A percentile compares a stretch with the other conserved stretches of the same genome.
Evolutionary conservation across 2,797 vertebrate genomes (phyloP).

Genomic region (Champsocephalus esox): DNA sequence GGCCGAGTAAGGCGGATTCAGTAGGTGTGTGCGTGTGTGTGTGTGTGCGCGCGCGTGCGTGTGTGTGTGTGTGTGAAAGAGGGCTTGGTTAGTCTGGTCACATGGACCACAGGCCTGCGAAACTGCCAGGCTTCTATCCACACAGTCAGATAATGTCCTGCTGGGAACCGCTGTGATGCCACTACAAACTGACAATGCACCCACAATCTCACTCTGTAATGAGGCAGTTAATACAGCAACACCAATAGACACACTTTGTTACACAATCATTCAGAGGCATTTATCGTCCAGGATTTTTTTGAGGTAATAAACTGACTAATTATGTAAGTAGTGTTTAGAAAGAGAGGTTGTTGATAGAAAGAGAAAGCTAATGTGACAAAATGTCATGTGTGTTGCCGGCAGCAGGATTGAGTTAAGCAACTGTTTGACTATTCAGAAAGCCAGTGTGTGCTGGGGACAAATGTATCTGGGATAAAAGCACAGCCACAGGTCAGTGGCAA

Average conservation of each 20-base stretch:
- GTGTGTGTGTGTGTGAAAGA: constrained; percentile 17
- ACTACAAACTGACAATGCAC: constrained; percentile 40
- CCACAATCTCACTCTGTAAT: constrained; percentile 53
- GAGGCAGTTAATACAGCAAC: constrained; percentile 37
- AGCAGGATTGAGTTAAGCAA: constrained; percentile 15
- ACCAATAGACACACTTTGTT: constrained; percentile 10
- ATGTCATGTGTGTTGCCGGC: constrained; percentile 11
- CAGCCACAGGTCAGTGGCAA: constrained; percentile 58
- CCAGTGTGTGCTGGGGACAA: constrained; percentile 45
- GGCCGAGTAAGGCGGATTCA: constrained; percentile 83
- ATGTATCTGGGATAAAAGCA: constrained; percentile 56
- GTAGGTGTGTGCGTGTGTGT: constrained; percentile 21
- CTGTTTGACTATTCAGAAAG: constrained; percentile 29
- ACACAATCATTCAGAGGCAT: constrained; percentile 21
- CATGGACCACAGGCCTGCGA: constrained; percentile 79
- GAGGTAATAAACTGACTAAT: not conserved
- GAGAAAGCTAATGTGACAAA: constrained; percentile 26
- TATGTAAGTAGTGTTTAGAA: constrained; percentile 34
- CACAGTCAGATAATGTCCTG: constrained; percentile 70
- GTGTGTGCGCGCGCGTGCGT: constrained; percentile 32
- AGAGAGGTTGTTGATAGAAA: constrained; percentile 30
- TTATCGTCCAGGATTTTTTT: constrained; percentile 21
- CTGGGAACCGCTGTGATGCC: constrained; percentile 70
- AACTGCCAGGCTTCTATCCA: constrained; percentile 74
- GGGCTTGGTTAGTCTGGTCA: constrained; percentile 87